Percentiles rank a stretch among this genome's conserved stretches.
Conservation (phyloP, 2,797 vertebrate species). For the Siniperca scherzeri region DNA sequence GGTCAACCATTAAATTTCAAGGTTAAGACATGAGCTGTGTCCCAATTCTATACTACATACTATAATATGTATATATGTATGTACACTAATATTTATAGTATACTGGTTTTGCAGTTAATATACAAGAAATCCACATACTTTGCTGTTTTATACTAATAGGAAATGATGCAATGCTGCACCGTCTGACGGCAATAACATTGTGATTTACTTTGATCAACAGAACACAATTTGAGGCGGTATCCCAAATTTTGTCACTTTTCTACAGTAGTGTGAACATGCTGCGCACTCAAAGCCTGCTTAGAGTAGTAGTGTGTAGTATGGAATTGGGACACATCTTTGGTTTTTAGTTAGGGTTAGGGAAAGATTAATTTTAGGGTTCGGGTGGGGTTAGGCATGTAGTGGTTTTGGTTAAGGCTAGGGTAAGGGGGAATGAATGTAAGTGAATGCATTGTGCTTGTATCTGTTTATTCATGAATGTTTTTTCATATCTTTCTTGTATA, state of each 20-base stretch:
- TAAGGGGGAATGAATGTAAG: background rate
- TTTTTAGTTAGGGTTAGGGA: background rate
- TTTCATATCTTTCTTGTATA: background rate
- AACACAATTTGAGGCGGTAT: background rate
- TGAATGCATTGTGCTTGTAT: background rate
- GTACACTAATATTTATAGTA: background rate
- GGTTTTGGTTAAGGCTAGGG: background rate
- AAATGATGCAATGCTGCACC: background rate
- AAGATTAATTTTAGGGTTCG: background rate
- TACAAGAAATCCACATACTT: background rate
- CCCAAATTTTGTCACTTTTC: background rate
- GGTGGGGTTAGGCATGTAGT: constrained; percentile 1
- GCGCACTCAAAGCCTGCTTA: background rate
- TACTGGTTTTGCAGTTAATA: too few species aligned
- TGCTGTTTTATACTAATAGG: background rate
- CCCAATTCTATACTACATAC: background rate
- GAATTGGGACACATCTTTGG: background rate
- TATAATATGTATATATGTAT: background rate
- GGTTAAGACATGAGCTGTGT: background rate
- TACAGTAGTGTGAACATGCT: background rate
- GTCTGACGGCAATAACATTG: background rate
- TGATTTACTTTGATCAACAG: background rate
- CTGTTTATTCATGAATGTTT: background rate
- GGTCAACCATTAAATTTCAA: background rate
- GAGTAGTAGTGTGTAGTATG: background rate